A percentile compares a stretch with the other conserved stretches of the same genome.
These are phyloP conservation scores for Vespertilio murinus DNA, from an alignment of 2,797 vertebrate genomes.

Conservation along the genomic window DNA sequence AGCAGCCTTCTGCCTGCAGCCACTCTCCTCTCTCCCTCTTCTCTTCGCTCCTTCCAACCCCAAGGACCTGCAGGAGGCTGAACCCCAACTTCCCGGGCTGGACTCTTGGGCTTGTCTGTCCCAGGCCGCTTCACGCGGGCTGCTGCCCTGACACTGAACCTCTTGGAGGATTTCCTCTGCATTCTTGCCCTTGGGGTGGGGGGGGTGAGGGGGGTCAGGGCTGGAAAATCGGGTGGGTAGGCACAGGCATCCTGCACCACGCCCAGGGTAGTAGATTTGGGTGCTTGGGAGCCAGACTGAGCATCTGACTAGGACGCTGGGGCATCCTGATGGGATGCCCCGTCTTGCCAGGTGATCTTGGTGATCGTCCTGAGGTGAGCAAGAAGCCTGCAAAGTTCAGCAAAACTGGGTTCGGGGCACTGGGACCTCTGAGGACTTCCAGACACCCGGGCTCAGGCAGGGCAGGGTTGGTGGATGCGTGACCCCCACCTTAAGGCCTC, in stretches of 20 bases:
- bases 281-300: neutral
- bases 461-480: neutral
- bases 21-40: neutral
- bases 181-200: neutral
- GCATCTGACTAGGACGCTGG: neutral
- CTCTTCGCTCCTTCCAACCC: neutral
- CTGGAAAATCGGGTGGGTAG: neutral
- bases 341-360: neutral
- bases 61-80: neutral
- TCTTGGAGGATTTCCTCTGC: neutral
- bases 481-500: too few species aligned
- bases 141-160: neutral
- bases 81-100: slow-evolving; percentile 50
- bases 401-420: neutral
- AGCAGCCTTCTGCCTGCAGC: neutral
- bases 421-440: neutral
- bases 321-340: neutral
- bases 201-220: neutral
- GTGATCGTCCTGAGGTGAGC: slow-evolving; percentile 12
- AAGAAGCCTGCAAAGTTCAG: neutral
- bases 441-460: neutral
- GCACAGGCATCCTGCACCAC: neutral
- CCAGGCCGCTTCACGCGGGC: neutral
- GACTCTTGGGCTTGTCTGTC: neutral
- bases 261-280: neutral